Percentiles rank a stretch among this genome's conserved stretches.
Evolutionary conservation across 1,140 invertebrate species (phyloP).

Genomic region (Coptotermes formosanus): DNA sequence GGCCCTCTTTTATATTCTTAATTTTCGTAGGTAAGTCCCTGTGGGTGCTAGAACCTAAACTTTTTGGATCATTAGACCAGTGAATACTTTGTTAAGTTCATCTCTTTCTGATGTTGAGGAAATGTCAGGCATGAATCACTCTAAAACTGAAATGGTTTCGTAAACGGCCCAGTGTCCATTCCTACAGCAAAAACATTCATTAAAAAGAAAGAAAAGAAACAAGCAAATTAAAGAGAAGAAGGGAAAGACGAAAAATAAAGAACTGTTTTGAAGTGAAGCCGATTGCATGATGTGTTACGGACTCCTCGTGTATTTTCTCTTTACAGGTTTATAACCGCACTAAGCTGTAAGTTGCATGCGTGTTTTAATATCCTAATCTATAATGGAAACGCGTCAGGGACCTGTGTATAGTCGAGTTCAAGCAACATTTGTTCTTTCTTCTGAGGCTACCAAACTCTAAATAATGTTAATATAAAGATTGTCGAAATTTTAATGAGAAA

Average conservation of each 20-base stretch:
- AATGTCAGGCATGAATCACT: background rate
- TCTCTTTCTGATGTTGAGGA: no score
- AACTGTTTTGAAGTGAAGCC: background rate
- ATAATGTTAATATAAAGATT: no score
- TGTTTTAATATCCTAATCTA: conserved; percentile 6
- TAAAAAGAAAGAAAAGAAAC: background rate
- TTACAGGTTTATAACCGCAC: background rate
- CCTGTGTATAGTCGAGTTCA: no score
- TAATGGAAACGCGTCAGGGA: background rate
- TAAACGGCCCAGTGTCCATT: background rate
- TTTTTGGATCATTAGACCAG: no score
- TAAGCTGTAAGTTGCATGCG: background rate
- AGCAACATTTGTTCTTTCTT: no score
- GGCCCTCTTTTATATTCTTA: no score
- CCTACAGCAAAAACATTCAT: background rate
- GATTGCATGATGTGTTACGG: conserved; percentile 4
- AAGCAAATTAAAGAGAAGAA: background rate
- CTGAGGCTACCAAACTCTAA: no score
- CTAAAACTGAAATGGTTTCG: background rate
- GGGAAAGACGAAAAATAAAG: background rate
- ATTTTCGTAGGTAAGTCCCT: no score
- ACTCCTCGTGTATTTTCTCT: conserved; percentile 1
- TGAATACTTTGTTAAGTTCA: no score
- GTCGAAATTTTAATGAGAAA: no score
- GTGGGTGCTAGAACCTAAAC: no score